Percentiles rank a stretch among this genome's conserved stretches.
phyloP scores from a whole-genome alignment of 1,140 invertebrate species.

The Gyrodactylus bullatarudis region DNA sequence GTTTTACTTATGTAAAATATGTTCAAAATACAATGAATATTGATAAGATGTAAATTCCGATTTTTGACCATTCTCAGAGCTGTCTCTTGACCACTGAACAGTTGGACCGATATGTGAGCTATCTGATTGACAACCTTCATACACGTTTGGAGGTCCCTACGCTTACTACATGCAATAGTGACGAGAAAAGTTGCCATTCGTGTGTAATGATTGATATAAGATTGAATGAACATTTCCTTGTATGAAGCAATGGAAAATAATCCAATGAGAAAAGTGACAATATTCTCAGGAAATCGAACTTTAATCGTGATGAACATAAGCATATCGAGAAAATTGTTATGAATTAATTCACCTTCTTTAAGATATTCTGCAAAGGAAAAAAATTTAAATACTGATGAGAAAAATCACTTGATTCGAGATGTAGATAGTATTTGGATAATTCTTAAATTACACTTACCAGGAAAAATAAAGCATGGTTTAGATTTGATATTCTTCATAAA shows the following conservation, averaged over 20 bases:
- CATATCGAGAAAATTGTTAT: constrained; percentile 62
- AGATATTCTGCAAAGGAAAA: not conserved
- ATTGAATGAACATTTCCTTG: constrained; percentile 23
- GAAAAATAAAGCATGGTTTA: not conserved
- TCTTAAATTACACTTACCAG: not conserved
- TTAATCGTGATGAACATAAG: constrained; percentile 86
- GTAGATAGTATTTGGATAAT: not conserved
- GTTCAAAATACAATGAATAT: constrained; percentile 3
- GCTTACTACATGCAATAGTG: not conserved
- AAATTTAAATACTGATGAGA: no score
- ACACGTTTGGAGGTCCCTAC: not conserved
- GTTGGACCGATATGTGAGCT: constrained; percentile 70
- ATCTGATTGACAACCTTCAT: constrained; percentile 33
- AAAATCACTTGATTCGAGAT: not conserved
- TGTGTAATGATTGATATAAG: constrained; percentile 2
- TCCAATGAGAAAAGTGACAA: constrained; percentile 70
- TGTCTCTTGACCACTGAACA: constrained; percentile 65
- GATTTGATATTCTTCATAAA: not conserved
- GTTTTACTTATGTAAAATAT: not conserved
- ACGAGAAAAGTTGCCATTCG: not conserved
- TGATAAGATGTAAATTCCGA: constrained; percentile 10
- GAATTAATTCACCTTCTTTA: constrained; percentile 25
- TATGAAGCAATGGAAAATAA: constrained; percentile 73
- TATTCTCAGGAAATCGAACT: constrained; percentile 77
- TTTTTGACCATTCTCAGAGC: constrained; percentile 58